Percentiles rank a stretch among this genome's conserved stretches.
Evolutionary conservation across 2,888 invertebrate species (phyloP).

Genomic region (Amphipoea oculea): DNA sequence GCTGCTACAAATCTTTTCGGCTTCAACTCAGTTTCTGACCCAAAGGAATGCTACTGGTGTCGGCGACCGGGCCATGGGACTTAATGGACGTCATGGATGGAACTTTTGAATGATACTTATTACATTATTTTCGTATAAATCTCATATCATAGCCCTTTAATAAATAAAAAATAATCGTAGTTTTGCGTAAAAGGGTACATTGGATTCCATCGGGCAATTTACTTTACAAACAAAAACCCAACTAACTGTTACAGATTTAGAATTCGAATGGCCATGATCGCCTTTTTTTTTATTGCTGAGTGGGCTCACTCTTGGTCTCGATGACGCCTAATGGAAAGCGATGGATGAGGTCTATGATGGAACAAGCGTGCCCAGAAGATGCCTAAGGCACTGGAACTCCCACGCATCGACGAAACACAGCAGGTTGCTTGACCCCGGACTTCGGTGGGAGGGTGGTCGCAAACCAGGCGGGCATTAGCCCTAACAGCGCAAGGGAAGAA

Average conservation of each 20-base stretch:
- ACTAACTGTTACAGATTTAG: slow-evolving; percentile 11
- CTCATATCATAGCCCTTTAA: slow-evolving; percentile 13
- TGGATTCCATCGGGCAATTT: slow-evolving; percentile 8
- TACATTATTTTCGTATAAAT: neutral
- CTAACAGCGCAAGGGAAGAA: too few relatives aligned
- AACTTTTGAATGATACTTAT: neutral
- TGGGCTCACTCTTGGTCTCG: too few relatives aligned
- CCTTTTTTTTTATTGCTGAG: neutral
- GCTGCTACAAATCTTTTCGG: neutral
- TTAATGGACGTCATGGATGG: too few relatives aligned
- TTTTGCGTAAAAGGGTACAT: slow-evolving; percentile 42
- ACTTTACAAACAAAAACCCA: slow-evolving; percentile 43
- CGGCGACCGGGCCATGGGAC: neutral
- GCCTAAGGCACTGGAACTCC: too few relatives aligned
- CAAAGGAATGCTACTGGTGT: neutral
- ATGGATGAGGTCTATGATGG: too few relatives aligned
- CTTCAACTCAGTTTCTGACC: neutral
- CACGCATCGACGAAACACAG: too few relatives aligned
- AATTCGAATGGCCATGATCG: slow-evolving; percentile 12
- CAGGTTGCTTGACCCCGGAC: too few relatives aligned
- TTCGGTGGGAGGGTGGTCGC: too few relatives aligned
- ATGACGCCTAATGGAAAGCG: too few relatives aligned
- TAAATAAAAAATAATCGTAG: slow-evolving; percentile 1
- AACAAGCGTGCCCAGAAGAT: too few relatives aligned
- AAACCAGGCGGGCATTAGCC: too few relatives aligned